Base-by-base conservation (phyloP, 2,113 vertebrate genomes). In the Kryptolebias marmoratus region DNA sequence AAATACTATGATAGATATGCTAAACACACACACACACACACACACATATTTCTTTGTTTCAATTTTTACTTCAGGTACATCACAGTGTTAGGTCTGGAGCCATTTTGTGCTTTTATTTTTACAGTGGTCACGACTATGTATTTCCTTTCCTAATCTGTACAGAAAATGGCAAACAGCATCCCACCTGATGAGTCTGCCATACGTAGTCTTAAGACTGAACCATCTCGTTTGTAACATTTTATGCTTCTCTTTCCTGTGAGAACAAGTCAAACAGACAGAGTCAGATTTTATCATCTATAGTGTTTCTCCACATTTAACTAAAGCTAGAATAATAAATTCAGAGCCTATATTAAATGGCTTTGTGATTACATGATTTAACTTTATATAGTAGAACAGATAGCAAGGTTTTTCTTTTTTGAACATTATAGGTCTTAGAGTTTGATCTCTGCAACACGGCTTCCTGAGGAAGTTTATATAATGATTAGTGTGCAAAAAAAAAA, bases 271-370 rank as follows among this genome's bases (percentile, higher is more conserved):
- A 73, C 16, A 53, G n/a, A 32, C 18, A 2, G 16, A 45, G 12
- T 57, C 14, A 12, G 64, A 44, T 44, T 13, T 61, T 11, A 62
- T 15, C 22, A 22, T 42, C 60, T 59, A 61, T n/a, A 69, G 47
- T 18, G 10, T 18, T 13, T 64, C 10, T 55, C n/a, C 48, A 45
- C 5, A 74, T 68, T 72, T 79, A 79, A 86, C 81, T 59, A 77
- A 45, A 10, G 47, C 30, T 59, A 67, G 2, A 58, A 12, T 68
- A 61, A 11, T 28, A 16, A 18, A 55, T 11, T 11, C 5, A 56
- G n/a, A 13, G 2, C 75, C 8, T 54, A 11, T 7, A 9, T 56
- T 1, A 64, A 62, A 42, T 54, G 56, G 18, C 52, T 68, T 14
- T 28, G 8, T 50, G 14, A 47, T 52, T 32, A 57, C 8, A 45